phyloP scores from a whole-genome alignment of 1,140 invertebrate genomes.

The Leptinotarsa texana region DNA sequence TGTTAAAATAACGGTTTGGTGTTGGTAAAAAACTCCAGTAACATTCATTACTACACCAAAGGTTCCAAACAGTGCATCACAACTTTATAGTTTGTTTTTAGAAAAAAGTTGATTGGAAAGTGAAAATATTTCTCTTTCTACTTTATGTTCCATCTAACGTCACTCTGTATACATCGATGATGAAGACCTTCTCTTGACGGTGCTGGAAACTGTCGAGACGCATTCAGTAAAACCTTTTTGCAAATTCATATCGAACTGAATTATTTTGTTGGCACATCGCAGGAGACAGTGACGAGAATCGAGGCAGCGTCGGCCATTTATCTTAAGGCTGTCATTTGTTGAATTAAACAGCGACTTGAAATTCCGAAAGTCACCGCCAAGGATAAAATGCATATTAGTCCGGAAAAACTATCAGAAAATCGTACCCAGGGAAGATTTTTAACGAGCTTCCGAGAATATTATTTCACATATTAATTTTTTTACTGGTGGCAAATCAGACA shows the following conservation, averaged over 20 bases:
- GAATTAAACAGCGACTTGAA: conserved; percentile 32
- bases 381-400: conserved; percentile 23
- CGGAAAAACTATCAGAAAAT: background rate
- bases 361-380: conserved; percentile 33
- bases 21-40: too few species aligned
- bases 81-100: too few species aligned
- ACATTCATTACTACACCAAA: too few species aligned
- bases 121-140: too few species aligned
- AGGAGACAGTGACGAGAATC: conserved; percentile 13
- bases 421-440: too few species aligned
- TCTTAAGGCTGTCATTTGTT: conserved; percentile 34
- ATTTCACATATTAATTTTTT: too few species aligned
- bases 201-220: background rate
- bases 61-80: too few species aligned
- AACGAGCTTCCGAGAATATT: too few species aligned
- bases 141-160: too few species aligned
- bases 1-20: too few species aligned
- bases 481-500: too few species aligned
- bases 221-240: conserved; percentile 6
- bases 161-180: background rate
- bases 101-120: too few species aligned
- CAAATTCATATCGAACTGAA: conserved; percentile 6
- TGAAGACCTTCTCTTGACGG: background rate
- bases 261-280: background rate
- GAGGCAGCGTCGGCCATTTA: conserved; percentile 27